Evolutionary conservation across 2,113 vertebrate species (phyloP), one percentile per base, ranked within the genome.

Genomic region (Tangachromis dhanisi): DNA sequence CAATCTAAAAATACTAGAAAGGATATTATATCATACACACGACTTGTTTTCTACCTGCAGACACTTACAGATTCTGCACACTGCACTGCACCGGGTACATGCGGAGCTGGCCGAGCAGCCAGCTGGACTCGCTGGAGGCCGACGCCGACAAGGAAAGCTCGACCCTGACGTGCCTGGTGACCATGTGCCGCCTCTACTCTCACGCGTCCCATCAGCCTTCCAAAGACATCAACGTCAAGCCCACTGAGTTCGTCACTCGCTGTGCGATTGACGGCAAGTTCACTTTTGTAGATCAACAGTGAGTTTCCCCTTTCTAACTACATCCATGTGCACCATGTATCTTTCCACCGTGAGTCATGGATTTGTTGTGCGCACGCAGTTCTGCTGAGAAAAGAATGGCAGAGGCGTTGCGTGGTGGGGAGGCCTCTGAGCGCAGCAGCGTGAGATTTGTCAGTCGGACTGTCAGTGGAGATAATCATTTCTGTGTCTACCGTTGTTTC

Each of bases 71-170:
- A 90, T 98, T 98, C 93, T 97, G 97, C 81, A 97, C 97, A 24
- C 97, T 98, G 83, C 97, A 98, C 94, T 98, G 97, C 95, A 98
- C 97, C 7, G 98, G 98, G 5, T 98, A 98, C 91, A 94, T 98
- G 96, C 96, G 97, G 76, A 97, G 96, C 29, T 98, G 97, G 97
- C 97, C 96, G 13, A 95, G 96, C 90, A 96, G 94, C 82, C 97
- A 97, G 93, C 92, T 96, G 83, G 97, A 97, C 47, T 80, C 95
- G 1, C 97, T 97, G 90, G 95, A 94, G 1, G 97, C 97, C 40
- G 96, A 97, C 57, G 7, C 6, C 0, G 97, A 98, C 31, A 97
- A 96, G 90, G 97, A 97, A 54, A 91, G 91, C 83, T 94, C 92
- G 8, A 95, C 92, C 86, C 96, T 97, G 92, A 97, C 95, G 90